Evolutionary conservation across 2,113 vertebrate species (phyloP), one percentile per base, ranked within the genome.

Genomic region (Aptenodytes patagonicus): DNA sequence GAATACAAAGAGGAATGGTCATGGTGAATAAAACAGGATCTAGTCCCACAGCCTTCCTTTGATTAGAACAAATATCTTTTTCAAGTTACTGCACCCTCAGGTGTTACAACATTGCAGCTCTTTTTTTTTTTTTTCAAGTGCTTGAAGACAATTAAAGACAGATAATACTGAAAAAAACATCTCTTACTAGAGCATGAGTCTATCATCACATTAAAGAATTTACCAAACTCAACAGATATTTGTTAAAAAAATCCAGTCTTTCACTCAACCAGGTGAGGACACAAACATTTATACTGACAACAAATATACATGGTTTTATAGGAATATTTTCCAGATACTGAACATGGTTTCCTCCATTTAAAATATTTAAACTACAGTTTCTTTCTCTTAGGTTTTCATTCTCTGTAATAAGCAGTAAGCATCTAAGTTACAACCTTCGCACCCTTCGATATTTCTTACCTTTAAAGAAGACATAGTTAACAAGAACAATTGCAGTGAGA

Each of bases 401-500:
- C 4, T 19, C 14, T 71, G 10, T 29, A 58, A n/a, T 65, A 81
- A 90, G 11, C 44, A 54, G 19, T 66, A 89, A 28, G 2, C 10
- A 54, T 62, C 11, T 55, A 76, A 49, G 18, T 51, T 38, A 57
- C 34, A 81, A 32, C 4, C 18, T 66, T 85, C 10, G 1, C n/a
- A 70, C 4, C 2, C 38, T 80, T 82, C 78, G 29, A 31, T 64
- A 44, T 29, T 40, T 64, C 95, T 97, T 98, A 99, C 99, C 99
- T 97, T 96, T 98, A 93, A 98, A 99, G 90, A 97, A 97, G 90
- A 99, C 98, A 19, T 98, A 99, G 94, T 99, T 99, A 87, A 99
- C 89, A 13, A 99, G 98, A 82, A 99, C 97, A 97, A 99, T 98
- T 68, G 96, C 87, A 10, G 96, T 98, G 9, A 84, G 60, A 55